Percentiles rank a stretch among this genome's conserved stretches.
Evolutionary conservation across 2,888 invertebrate genomes (phyloP).

Genomic region (Beris morrisii): DNA sequence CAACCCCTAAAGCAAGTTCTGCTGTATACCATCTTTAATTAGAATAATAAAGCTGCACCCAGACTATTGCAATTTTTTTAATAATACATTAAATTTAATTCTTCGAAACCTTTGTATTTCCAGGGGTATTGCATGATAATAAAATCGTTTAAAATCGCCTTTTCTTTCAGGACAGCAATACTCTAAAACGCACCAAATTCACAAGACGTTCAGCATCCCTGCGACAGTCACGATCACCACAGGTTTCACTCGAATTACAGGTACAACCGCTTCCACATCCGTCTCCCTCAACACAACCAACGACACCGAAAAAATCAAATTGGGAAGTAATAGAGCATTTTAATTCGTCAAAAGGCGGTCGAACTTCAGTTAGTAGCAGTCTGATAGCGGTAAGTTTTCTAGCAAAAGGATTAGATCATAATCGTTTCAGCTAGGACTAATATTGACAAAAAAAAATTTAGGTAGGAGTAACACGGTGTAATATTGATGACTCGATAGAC

Average conservation of each 20-base stretch:
- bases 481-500: constrained; percentile 55
- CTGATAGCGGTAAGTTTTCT: constrained; percentile 62
- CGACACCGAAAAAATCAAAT: constrained; percentile 76
- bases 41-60: too few species aligned
- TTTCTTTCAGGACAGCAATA: constrained; percentile 40
- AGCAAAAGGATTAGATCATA: too few species aligned
- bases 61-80: too few species aligned
- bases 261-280: constrained; percentile 45
- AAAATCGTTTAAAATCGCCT: too few species aligned
- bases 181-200: constrained; percentile 47
- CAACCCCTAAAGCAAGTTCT: too few species aligned
- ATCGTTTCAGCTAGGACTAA: neutral
- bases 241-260: constrained; percentile 52
- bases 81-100: too few species aligned
- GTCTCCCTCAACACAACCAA: constrained; percentile 59
- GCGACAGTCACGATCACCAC: constrained; percentile 56
- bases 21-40: too few species aligned
- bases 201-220: constrained; percentile 63
- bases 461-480: constrained; percentile 57
- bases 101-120: too few species aligned
- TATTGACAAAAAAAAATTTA: constrained; percentile 35
- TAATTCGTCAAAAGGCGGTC: constrained; percentile 64
- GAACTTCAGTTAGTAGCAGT: constrained; percentile 64
- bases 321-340: constrained; percentile 92
- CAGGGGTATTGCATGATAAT: too few species aligned